Evolutionary conservation across 2,888 invertebrate genomes (phyloP).

Genomic region (Danaus chrysippus): DNA sequence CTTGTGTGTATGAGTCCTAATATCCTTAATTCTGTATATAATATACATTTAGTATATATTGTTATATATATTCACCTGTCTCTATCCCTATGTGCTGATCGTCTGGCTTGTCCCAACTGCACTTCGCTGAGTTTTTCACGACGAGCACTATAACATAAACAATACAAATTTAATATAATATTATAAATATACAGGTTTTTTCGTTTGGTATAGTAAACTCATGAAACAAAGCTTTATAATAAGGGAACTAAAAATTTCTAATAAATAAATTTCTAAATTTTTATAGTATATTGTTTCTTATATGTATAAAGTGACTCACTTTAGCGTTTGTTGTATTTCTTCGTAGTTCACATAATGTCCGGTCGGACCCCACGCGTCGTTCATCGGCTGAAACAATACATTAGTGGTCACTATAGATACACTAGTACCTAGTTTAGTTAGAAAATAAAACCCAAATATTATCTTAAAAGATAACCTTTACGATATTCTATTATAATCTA

Average conservation of each 20-base stretch:
- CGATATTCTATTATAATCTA: no score
- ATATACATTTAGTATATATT: no score
- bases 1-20: no score
- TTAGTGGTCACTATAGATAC: constrained; percentile 8
- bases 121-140: constrained; percentile 88
- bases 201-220: no score
- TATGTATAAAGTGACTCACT: constrained; percentile 79
- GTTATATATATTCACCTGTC: constrained; percentile 81
- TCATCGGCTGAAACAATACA: constrained; percentile 54
- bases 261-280: no score
- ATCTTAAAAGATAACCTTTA: no score
- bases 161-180: not conserved
- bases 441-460: constrained; percentile 2
- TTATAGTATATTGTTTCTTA: not conserved
- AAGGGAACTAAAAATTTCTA: no score
- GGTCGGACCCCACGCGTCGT: constrained; percentile 73
- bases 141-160: constrained; percentile 65
- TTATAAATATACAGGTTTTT: no score
- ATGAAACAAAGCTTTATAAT: no score
- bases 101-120: constrained; percentile 89
- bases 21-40: no score
- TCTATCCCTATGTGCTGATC: constrained; percentile 87
- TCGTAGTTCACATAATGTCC: constrained; percentile 91
- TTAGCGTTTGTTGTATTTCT: constrained; percentile 90
- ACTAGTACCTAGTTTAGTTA: not conserved